Conservation (phyloP, 2,113 vertebrate species). For the Ardeotis arabs region DNA sequence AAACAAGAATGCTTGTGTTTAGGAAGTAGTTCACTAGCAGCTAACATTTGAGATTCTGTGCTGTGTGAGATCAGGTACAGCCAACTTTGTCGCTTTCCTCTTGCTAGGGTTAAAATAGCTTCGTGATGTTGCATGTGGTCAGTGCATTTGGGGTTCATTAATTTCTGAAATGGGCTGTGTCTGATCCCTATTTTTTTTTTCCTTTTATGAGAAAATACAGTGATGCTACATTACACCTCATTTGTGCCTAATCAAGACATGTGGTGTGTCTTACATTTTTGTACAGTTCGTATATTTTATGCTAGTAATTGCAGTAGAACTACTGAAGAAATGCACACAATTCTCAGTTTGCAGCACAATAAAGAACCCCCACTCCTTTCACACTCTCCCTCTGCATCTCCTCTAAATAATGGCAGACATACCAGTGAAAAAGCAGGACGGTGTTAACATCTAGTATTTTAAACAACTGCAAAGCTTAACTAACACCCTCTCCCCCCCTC, state of each 20-base stretch:
- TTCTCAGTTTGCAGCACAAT: neutral
- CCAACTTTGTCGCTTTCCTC: slow-evolving; percentile 9
- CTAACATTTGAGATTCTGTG: slow-evolving; percentile 21
- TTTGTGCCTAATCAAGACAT: neutral
- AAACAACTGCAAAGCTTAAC: neutral
- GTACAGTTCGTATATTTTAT: neutral
- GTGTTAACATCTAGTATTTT: neutral
- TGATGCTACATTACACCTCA: neutral
- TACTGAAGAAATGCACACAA: neutral
- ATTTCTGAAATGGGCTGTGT: neutral
- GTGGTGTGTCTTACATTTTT: neutral
- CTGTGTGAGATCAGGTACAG: slow-evolving; percentile 16
- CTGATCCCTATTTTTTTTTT: neutral
- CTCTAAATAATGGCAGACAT: neutral
- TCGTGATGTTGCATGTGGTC: neutral
- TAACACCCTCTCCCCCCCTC: accelerated
- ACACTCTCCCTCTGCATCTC: neutral
- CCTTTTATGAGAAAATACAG: neutral
- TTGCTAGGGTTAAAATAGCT: slow-evolving; percentile 1
- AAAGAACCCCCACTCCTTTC: neutral
- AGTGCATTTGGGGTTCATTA: neutral
- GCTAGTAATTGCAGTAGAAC: neutral
- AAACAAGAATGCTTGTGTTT: slow-evolving; percentile 57
- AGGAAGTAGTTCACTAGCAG: slow-evolving; percentile 46
- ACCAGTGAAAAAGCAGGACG: neutral